Percentiles rank a stretch among this genome's conserved stretches.
Conservation (phyloP, 2,113 vertebrate species). For the Sceloporus undulatus region DNA sequence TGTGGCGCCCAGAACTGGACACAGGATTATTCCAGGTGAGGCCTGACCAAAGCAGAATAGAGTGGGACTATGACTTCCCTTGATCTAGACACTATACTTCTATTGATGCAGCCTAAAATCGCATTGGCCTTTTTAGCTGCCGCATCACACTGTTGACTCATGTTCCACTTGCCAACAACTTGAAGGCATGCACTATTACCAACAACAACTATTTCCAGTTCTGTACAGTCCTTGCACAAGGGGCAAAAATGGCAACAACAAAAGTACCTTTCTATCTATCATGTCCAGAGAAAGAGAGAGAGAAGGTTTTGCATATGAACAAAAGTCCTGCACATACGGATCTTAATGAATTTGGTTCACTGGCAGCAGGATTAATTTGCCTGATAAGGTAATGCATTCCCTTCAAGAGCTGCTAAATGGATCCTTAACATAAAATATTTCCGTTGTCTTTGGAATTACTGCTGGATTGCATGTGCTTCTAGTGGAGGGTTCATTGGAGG, state of each 20-base stretch:
- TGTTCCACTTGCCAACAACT: too few species aligned
- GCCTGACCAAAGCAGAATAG: too few species aligned
- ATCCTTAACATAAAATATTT: constrained; percentile 1
- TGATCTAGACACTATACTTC: too few species aligned
- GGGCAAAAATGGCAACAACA: neutral
- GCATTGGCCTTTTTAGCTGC: too few species aligned
- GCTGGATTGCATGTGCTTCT: neutral
- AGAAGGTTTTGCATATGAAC: neutral
- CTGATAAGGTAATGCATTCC: neutral
- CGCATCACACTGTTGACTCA: too few species aligned
- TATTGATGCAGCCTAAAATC: too few species aligned
- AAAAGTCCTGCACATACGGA: neutral
- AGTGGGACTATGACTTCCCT: too few species aligned
- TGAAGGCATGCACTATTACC: neutral
- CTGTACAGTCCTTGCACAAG: neutral
- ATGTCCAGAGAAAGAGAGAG: neutral
- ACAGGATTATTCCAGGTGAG: too few species aligned
- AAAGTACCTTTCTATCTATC: neutral
- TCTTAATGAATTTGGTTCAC: constrained; percentile 8
- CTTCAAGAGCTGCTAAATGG: constrained; percentile 3
- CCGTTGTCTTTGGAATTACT: neutral
- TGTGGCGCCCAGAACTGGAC: too few species aligned
- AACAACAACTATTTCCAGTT: neutral
- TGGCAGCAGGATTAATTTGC: constrained; percentile 33
- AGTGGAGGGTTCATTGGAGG: neutral